Conservation (phyloP, 1,140 invertebrate genomes). For the Vollenhovia emeryi region DNA sequence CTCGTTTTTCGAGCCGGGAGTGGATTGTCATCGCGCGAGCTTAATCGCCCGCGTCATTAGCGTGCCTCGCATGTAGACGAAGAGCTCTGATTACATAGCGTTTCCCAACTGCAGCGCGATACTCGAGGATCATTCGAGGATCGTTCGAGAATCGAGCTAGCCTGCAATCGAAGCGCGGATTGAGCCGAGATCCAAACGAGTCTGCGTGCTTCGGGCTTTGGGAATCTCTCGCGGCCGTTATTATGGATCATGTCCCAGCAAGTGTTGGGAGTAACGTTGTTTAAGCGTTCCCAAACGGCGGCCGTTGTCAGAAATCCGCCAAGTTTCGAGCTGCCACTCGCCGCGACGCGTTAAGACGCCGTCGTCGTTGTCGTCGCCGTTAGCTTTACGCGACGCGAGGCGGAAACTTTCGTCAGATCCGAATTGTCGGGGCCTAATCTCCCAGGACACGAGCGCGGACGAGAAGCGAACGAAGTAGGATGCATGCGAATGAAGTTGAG, state of each 20-base stretch:
- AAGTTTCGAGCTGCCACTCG: constrained; percentile 67
- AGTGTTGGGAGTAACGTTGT: constrained; percentile 65
- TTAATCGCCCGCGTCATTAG: constrained; percentile 59
- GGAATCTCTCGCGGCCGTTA: constrained; percentile 46
- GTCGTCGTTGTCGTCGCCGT: constrained; percentile 35
- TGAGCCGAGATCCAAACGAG: constrained; percentile 64
- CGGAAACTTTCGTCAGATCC: constrained; percentile 64
- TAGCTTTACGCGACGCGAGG: constrained; percentile 50
- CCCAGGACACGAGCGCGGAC: constrained; percentile 31
- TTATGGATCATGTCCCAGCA: constrained; percentile 71
- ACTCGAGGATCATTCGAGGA: constrained; percentile 49
- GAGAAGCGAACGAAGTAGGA: constrained; percentile 45
- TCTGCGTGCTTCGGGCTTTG: constrained; percentile 26
- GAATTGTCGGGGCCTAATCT: constrained; percentile 70
- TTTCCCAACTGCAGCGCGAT: constrained; percentile 37
- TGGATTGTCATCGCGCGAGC: constrained; percentile 55
- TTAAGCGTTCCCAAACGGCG: constrained; percentile 72
- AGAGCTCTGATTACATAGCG: constrained; percentile 60
- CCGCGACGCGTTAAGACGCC: constrained; percentile 73
- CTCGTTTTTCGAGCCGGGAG: constrained; percentile 27
- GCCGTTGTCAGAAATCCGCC: constrained; percentile 70
- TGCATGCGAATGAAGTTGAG: constrained; percentile 59
- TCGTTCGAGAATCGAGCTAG: constrained; percentile 47
- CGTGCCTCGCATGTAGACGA: constrained; percentile 42
- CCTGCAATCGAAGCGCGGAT: constrained; percentile 34